Evolutionary conservation across 92 coral and sea anemone species (phyloP), one percentile per base, ranked within the genome.

Genomic region (Paramuricea clavata): DNA sequence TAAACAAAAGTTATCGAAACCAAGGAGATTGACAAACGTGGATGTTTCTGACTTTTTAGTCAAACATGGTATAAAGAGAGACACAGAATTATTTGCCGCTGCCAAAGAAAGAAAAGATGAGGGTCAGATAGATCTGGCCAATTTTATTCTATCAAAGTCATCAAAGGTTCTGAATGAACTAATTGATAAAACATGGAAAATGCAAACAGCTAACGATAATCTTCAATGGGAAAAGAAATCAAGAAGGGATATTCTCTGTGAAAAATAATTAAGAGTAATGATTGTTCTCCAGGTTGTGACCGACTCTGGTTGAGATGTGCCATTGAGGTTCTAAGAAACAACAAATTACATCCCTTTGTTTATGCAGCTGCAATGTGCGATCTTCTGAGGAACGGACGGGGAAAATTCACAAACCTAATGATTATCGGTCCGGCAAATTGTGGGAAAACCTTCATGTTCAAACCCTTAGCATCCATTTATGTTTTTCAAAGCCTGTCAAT

Each of bases 91-190:
- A 8, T 62, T 62, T 26, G 71, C 71, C 13, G 28, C 28, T 16
- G 71, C 71, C 3, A 62, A 62, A 62, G 36, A n/a, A 13, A 62
- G 71, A 62, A 62, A 31, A 62, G 71, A 62, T 62, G 71, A 62
- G 22, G 71, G 71, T 19, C 71, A 62, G 22, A 10, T 62, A 19
- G 71, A 62, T 62, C 22, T 49, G 22, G 57, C 57, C 57, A 49
- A n/a, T n/a, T 49, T 62, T 16, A 30, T 62, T 2, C 36, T 62
- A 3, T 19, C 71, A 62, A 62, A 62, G 36, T 62, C 71, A 62
- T 62, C 71, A 62, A 62, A 62, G 22, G 28, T 19, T 12, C 8
- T 62, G 16, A 62, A 26, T 21, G 36, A 62, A 62, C 15, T 62
- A 31, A 62, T 62, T 62, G 71, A 62, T 4, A 62, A 62, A 31